Percentiles rank a stretch among this genome's conserved stretches.
Evolutionary conservation across 2,113 vertebrate genomes (phyloP).

Genomic region (Leptobrachium ailaonicum): DNA sequence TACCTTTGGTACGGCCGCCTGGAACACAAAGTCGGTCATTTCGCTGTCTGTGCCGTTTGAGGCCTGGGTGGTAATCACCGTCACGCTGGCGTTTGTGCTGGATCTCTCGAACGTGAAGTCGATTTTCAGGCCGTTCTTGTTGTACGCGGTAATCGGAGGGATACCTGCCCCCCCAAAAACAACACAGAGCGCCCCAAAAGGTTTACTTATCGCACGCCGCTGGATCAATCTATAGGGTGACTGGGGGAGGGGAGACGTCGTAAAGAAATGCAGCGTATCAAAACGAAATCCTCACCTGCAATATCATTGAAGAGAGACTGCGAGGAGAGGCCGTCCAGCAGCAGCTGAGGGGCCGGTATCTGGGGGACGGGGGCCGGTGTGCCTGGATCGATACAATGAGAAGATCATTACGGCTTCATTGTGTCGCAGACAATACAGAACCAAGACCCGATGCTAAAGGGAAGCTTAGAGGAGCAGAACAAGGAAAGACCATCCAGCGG

Average conservation of each 20-base stretch:
- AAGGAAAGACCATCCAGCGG: too few relatives aligned
- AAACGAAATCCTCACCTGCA: slow-evolving; percentile 71
- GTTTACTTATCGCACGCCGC: too few relatives aligned
- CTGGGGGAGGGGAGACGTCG: too few relatives aligned
- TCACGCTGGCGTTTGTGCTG: slow-evolving; percentile 92
- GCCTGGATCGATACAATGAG: slow-evolving; percentile 55
- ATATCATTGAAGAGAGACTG: slow-evolving; percentile 92
- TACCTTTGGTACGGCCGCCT: slow-evolving; percentile 99
- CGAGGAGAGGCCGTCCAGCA: slow-evolving; percentile 89
- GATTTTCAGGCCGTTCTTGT: slow-evolving; percentile 97
- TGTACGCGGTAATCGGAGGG: slow-evolving; percentile 93
- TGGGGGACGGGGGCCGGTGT: slow-evolving; percentile 76
- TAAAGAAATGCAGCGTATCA: too few relatives aligned
- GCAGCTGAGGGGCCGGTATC: slow-evolving; percentile 82
- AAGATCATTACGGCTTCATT: too few relatives aligned
- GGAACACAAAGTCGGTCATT: slow-evolving; percentile 98
- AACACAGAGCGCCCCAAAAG: too few relatives aligned
- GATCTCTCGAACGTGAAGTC: slow-evolving; percentile 98
- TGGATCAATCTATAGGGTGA: too few relatives aligned
- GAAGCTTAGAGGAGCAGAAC: too few relatives aligned
- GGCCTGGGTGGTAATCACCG: slow-evolving; percentile 96
- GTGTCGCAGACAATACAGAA: too few relatives aligned
- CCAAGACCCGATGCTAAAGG: too few relatives aligned
- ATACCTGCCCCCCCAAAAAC: slow-evolving; percentile 74
- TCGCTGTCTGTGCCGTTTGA: slow-evolving; percentile 92